phyloP scores from a whole-genome alignment of 2,113 vertebrate species.

The Atlantisia rogersi region DNA sequence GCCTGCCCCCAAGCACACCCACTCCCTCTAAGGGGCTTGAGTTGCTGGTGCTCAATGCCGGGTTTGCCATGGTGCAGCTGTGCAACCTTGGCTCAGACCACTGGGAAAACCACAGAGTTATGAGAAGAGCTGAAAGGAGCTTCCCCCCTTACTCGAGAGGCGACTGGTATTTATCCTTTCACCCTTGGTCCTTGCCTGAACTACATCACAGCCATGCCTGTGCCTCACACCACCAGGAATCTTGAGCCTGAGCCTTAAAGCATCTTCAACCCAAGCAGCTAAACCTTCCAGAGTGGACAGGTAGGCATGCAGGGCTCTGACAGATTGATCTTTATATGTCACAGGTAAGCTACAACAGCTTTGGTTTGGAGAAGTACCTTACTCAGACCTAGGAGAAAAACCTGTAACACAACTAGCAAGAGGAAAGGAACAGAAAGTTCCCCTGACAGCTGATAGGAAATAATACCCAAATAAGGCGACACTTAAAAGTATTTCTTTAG shows the following conservation, averaged over 20 bases:
- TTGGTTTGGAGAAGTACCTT: background rate
- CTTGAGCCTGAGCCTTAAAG: background rate
- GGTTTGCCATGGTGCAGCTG: background rate
- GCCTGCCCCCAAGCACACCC: background rate
- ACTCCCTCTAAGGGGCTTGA: background rate
- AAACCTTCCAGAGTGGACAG: background rate
- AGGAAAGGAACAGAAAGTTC: background rate
- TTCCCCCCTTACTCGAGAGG: background rate
- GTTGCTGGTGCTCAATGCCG: background rate
- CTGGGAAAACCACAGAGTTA: background rate
- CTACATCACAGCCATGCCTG: fast-evolving
- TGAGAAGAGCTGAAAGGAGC: background rate
- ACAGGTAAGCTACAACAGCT: background rate
- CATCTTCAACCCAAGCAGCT: background rate
- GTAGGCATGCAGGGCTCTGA: background rate
- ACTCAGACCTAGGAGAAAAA: background rate
- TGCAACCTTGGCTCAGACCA: background rate
- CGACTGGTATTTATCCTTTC: background rate
- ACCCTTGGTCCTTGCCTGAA: background rate
- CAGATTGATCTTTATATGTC: background rate
- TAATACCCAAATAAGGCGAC: background rate
- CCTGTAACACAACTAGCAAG: background rate
- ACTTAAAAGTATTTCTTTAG: background rate
- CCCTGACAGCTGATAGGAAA: background rate
- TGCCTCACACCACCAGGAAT: background rate